These are phyloP conservation scores for Aramus guarauna DNA, from an alignment of 2,113 vertebrate genomes.

Conservation along the genomic window DNA sequence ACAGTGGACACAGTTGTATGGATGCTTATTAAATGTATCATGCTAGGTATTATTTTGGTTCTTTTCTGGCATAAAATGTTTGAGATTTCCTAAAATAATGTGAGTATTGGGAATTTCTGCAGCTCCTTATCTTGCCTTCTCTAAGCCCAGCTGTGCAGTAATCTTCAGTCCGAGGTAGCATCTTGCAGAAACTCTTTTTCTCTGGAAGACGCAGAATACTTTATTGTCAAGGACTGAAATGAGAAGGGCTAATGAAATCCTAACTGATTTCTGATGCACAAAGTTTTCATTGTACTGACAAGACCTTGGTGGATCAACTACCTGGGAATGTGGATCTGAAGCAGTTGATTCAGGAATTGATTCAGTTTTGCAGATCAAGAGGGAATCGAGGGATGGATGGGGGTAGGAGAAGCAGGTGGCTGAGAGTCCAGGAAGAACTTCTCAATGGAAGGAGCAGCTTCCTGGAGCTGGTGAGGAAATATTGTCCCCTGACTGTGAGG, in stretches of 20 bases:
- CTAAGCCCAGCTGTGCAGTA: background rate
- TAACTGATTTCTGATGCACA: background rate
- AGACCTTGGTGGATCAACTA: background rate
- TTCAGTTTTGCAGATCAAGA: background rate
- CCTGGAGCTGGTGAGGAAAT: background rate
- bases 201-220: background rate
- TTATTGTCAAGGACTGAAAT: background rate
- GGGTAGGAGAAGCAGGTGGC: background rate
- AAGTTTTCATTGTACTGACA: background rate
- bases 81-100: background rate
- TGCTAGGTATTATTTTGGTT: background rate
- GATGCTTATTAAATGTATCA: background rate
- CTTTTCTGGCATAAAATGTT: background rate
- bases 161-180: background rate
- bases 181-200: background rate
- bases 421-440: background rate
- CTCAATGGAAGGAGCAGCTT: background rate
- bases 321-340: background rate
- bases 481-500: background rate
- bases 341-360: background rate
- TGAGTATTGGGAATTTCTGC: background rate
- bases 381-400: background rate
- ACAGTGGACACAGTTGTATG: background rate
- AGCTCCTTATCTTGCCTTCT: background rate
- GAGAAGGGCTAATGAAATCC: background rate